Base-by-base conservation (phyloP, 1,140 invertebrate species). In the Lepidurus couesii region DNA sequence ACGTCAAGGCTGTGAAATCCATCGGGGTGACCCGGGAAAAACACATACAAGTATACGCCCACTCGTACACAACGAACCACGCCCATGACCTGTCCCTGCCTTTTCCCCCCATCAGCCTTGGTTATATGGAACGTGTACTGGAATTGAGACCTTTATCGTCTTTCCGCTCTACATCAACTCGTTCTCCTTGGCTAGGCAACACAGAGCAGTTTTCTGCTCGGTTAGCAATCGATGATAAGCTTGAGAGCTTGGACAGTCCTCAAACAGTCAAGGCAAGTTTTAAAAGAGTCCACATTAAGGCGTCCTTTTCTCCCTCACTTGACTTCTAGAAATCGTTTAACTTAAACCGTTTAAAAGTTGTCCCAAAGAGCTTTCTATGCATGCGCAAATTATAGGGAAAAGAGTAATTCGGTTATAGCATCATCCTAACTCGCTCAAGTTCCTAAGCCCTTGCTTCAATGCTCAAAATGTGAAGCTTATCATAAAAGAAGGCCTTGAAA, bases 141-240 rank as follows among this genome's bases (percentile, higher is more conserved):
- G 21, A 65, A 65, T 65, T 65, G 53, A 65, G 53, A 65, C 53
- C 53, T 65, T 65, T 65, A 65, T 65, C 53, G 53, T 65, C 53
- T 65, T 65, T 65, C 53, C 53, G 13, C 53, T 65, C 53, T 65
- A 65, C 53, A 65, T 65, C 53, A 65, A 65, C 53, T 7, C 53
- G 16, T 65, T 65, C 53, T 65, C 13, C 53, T n/a, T 65, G 53
- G 21, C 53, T 65, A 65, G 53, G 53, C 53, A 65, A 16, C 53
- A 65, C 9, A 65, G 53, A 16, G n/a, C 53, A 65, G 53, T 65
- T 65, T 65, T 65, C 53, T 65, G 21, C 53, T 65, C 53, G 53
- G 53, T 65, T 65, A 65, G 53, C 53, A 65, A 65, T 65, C 53
- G 53, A 65, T 65, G 53, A 65, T 65, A 65, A 65, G 53, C 53